phyloP scores from a whole-genome alignment of 1,140 invertebrate genomes.

The Apolygus lucorum region DNA sequence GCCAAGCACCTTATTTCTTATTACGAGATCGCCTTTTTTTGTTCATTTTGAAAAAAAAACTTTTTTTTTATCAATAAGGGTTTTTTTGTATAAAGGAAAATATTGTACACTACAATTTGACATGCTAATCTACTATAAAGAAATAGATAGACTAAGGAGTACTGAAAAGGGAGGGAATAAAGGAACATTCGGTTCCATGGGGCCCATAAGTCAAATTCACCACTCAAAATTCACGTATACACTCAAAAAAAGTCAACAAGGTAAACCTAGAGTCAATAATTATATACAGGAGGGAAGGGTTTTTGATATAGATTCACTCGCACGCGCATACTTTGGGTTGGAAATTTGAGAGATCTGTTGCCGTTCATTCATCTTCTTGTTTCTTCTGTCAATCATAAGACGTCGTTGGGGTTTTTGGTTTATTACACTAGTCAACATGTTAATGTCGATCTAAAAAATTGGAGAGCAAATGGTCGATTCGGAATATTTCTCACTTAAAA shows the following conservation, averaged over 20 bases:
- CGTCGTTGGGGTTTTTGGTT: too few species aligned
- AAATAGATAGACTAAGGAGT: conserved; percentile 17
- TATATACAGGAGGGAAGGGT: conserved; percentile 5
- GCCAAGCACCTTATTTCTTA: conserved; percentile 19
- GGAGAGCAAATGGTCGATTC: too few species aligned
- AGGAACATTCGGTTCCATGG: conserved; percentile 11
- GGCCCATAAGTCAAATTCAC: neutral
- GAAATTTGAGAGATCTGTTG: neutral
- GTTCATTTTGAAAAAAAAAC: too few species aligned
- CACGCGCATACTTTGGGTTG: conserved; percentile 6
- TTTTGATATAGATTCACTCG: conserved; percentile 13
- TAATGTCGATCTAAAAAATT: too few species aligned
- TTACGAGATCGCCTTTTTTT: conserved; percentile 19
- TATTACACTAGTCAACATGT: too few species aligned
- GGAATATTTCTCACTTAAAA: too few species aligned
- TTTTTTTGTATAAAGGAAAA: conserved; percentile 19
- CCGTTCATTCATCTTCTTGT: too few species aligned
- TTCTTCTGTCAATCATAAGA: too few species aligned
- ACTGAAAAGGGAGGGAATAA: neutral
- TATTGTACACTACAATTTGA: conserved; percentile 14
- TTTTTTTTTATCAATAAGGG: too few species aligned
- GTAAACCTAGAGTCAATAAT: neutral
- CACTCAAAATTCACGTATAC: neutral
- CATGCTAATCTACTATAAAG: conserved; percentile 18
- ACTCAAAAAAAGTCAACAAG: neutral